Percentiles rank a stretch among this genome's conserved stretches.
These are phyloP conservation scores for Mormyrops boulengeri DNA, from an alignment of 2,797 vertebrate genomes.

Conservation along the genomic window DNA sequence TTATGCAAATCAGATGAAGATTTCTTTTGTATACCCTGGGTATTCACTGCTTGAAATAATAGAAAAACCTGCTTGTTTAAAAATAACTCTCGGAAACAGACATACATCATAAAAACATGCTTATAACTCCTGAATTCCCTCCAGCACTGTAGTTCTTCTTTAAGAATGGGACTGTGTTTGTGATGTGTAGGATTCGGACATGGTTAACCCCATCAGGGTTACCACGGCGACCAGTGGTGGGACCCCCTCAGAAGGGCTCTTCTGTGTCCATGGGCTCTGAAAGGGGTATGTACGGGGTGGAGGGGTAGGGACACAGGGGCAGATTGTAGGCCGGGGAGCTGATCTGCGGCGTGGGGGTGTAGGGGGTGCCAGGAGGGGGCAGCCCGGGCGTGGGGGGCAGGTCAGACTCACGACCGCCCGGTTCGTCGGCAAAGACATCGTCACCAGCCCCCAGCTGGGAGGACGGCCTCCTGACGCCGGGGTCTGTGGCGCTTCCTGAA, in stretches of 20 bases:
- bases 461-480: slow-evolving; percentile 2
- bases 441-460: slow-evolving; percentile 17
- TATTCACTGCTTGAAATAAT: background rate
- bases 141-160: background rate
- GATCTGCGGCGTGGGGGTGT: background rate
- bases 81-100: background rate
- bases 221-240: background rate
- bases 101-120: background rate
- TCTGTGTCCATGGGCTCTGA: slow-evolving; percentile 3
- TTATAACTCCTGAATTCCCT: background rate
- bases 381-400: background rate
- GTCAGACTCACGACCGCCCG: slow-evolving; percentile 26
- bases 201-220: background rate
- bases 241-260: background rate
- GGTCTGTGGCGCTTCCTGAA: background rate
- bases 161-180: background rate
- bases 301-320: background rate
- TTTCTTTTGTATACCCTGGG: background rate
- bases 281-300: background rate
- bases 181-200: background rate
- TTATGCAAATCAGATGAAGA: background rate
- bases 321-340: background rate
- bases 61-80: background rate
- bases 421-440: slow-evolving; percentile 38
- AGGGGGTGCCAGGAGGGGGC: background rate